phyloP scores from a whole-genome alignment of 2,113 vertebrate species.

The Grammomys surdaster region DNA sequence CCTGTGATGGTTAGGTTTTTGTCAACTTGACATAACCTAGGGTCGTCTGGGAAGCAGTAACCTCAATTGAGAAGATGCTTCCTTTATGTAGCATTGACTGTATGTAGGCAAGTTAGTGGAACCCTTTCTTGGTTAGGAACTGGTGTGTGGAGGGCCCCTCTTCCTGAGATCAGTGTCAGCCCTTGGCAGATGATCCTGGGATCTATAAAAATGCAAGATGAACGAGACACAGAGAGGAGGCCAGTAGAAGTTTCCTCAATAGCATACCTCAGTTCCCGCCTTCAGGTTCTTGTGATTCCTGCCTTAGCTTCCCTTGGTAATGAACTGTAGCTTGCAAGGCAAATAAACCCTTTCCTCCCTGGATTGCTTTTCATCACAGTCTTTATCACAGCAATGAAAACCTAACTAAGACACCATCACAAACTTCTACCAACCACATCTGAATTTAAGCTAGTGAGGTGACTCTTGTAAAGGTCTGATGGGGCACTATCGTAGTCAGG shows the following conservation, averaged over 20 bases:
- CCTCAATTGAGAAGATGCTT: neutral
- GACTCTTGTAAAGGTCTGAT: neutral
- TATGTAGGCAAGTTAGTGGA: neutral
- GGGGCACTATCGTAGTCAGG: neutral
- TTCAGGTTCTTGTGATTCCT: neutral
- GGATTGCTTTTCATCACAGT: neutral
- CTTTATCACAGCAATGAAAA: neutral
- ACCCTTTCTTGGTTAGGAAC: neutral
- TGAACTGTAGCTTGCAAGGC: neutral
- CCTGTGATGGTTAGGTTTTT: neutral
- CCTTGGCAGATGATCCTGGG: neutral
- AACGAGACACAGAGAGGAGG: neutral
- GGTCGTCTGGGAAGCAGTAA: neutral
- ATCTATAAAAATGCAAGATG: neutral
- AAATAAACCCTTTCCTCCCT: neutral
- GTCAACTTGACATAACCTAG: neutral
- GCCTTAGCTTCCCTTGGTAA: neutral
- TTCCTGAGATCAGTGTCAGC: neutral
- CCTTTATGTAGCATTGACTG: neutral
- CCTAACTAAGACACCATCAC: neutral
- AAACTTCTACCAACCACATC: neutral
- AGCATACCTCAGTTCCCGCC: neutral
- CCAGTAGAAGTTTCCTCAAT: neutral
- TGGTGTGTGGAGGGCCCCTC: neutral
- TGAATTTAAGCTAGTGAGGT: neutral